Evolutionary conservation across 2,113 vertebrate genomes (phyloP), one percentile per base, ranked within the genome.

Genomic region (Hiodon alosoides): DNA sequence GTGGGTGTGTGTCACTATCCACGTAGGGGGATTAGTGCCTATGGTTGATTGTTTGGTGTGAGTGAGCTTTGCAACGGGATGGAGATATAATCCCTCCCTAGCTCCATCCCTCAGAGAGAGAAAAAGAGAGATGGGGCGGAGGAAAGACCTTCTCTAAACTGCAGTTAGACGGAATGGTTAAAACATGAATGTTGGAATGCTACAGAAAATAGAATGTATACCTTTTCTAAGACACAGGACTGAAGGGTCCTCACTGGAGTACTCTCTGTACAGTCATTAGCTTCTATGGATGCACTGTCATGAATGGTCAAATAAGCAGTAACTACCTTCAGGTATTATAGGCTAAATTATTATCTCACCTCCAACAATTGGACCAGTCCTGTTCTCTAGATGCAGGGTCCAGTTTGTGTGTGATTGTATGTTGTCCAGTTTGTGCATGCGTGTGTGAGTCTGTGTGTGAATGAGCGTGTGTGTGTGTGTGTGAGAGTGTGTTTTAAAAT

Each of bases 21-120:
- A 17, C 47, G 16, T 75, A 31, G 74, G 78, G 79, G 78, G 89
- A 91, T 91, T 90, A 90, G 76, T 82, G 80, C 76, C 80, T 80
- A 73, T 50, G 70, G 83, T 79, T 91, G 90, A 91, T 91, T 91
- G 88, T 90, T 90, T 87, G 83, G 83, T 86, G 85, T 86, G 85
- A 85, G 85, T 86, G 85, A 85, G 86, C 81, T 89, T 86, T 89
- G 84, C 84, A 82, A 79, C 82, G 79, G 79, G 86, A 85, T 89
- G 66, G 83, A 86, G 84, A 83, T 85, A 79, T 90, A 92, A 90
- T 92, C 89, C 79, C 71, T 71, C 79, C 78, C 17, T 62, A n/a
- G 8, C 6, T n/a, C 5, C 14, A 2, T 4, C 54, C 68, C 59
- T 7, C 64, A 51, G 31, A 16, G 47, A 46, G 13, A 62, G 7